These are phyloP conservation scores for Deroptyus accipitrinus DNA, from an alignment of 2,113 vertebrate genomes.

Conservation along the genomic window DNA sequence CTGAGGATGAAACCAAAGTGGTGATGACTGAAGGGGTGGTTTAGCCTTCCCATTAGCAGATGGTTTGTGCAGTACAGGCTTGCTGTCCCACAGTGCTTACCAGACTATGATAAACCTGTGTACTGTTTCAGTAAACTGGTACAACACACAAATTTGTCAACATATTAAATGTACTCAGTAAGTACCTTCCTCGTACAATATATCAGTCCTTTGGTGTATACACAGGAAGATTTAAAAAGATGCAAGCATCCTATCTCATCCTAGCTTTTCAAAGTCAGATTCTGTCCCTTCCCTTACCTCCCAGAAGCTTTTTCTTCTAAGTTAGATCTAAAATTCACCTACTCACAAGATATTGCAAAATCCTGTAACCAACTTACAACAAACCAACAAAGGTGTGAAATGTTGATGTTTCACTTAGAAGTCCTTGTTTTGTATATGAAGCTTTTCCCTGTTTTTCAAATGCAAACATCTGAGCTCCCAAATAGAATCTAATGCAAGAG, in stretches of 20 bases:
- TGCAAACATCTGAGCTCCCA: neutral
- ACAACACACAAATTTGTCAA: neutral
- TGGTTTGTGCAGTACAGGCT: neutral
- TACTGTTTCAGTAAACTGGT: neutral
- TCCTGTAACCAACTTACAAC: neutral
- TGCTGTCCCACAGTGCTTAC: neutral
- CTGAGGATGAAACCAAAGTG: neutral
- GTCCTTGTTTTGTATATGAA: neutral
- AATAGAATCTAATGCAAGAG: neutral
- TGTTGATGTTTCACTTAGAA: neutral
- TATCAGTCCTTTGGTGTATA: neutral
- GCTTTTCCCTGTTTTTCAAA: neutral
- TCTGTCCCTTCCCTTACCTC: neutral
- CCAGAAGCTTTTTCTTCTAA: neutral
- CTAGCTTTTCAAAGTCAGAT: neutral
- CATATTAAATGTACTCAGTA: neutral
- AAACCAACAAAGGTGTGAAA: neutral
- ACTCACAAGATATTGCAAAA: neutral
- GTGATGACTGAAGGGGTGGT: neutral
- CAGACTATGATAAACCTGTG: neutral
- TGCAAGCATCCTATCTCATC: neutral
- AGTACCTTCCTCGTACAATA: neutral
- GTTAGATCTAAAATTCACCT: neutral
- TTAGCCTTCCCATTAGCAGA: neutral
- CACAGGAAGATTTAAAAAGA: neutral